Evolutionary conservation across 2,797 vertebrate genomes (phyloP).

Genomic region (Sebastes diaconus): DNA sequence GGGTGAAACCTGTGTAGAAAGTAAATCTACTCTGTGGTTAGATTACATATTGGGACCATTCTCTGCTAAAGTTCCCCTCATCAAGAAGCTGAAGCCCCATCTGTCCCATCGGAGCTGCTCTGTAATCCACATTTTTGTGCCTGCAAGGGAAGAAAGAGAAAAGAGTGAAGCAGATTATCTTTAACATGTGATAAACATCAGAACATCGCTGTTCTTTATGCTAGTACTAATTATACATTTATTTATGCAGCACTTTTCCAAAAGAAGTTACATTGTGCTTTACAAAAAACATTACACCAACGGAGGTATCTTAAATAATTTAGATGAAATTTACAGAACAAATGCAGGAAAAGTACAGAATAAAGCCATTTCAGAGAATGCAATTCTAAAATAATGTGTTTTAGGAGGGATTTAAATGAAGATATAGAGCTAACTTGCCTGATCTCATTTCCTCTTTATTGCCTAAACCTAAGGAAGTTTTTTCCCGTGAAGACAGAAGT

Average conservation of each 20-base stretch:
- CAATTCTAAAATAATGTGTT: not conserved
- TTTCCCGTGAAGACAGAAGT: too few species aligned
- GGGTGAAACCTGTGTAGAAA: not conserved
- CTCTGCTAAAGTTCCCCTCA: not conserved
- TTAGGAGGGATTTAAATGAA: not conserved
- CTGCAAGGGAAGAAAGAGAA: not conserved
- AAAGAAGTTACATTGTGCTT: not conserved
- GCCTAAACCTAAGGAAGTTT: too few species aligned
- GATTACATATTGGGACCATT: not conserved
- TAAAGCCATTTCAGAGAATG: not conserved
- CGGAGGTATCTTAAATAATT: too few species aligned
- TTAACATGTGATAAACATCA: not conserved
- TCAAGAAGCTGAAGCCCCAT: not conserved
- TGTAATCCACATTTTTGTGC: not conserved
- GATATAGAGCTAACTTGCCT: not conserved
- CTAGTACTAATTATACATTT: accelerated
- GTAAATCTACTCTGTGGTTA: not conserved
- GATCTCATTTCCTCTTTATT: not conserved
- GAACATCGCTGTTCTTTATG: not conserved
- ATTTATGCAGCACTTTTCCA: not conserved
- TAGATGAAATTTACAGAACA: too few species aligned
- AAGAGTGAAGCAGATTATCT: not conserved
- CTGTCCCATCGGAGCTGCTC: not conserved
- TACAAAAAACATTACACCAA: not conserved
- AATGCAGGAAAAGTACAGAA: not conserved